These are phyloP conservation scores for Cherax destructor DNA, from an alignment of 1,140 invertebrate genomes.

Conservation along the genomic window DNA sequence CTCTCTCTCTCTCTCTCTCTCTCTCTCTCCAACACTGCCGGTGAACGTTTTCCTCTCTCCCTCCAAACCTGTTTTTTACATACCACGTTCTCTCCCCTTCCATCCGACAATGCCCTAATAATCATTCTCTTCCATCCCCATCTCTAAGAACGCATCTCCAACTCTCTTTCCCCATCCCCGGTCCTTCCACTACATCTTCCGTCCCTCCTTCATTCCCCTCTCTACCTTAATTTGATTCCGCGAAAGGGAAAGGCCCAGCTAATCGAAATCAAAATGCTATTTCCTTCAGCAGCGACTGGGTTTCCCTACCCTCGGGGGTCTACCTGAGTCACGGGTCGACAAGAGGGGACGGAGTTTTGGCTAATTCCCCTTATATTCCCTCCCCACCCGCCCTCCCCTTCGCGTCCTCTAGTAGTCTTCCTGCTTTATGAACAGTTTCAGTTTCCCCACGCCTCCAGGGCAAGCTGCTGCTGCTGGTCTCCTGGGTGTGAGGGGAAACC, in stretches of 20 bases:
- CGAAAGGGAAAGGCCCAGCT: constrained; percentile 23
- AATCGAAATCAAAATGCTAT: constrained; percentile 50
- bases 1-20: too few species aligned
- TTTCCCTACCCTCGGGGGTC: not conserved
- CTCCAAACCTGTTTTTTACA: too few species aligned
- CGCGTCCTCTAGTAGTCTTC: not conserved
- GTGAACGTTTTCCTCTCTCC: too few species aligned
- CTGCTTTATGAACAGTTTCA: constrained; percentile 9
- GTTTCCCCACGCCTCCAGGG: too few species aligned
- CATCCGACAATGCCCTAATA: not conserved
- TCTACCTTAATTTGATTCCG: constrained; percentile 2
- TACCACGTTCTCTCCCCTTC: not conserved
- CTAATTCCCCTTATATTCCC: not conserved
- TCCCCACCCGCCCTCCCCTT: not conserved
- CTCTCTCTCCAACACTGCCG: too few species aligned
- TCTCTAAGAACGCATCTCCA: too few species aligned
- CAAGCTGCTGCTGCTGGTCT: too few species aligned
- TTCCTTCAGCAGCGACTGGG: constrained; percentile 32
- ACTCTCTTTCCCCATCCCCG: too few species aligned
- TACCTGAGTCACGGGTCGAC: not conserved
- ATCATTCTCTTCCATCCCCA: too few species aligned
- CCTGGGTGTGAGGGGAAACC: too few species aligned
- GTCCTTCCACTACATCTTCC: not conserved
- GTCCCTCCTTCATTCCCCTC: not conserved
- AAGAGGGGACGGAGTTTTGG: too few species aligned